Evolutionary conservation across 1,140 invertebrate genomes (phyloP).

Genomic region (Dendrolimus punctatus): DNA sequence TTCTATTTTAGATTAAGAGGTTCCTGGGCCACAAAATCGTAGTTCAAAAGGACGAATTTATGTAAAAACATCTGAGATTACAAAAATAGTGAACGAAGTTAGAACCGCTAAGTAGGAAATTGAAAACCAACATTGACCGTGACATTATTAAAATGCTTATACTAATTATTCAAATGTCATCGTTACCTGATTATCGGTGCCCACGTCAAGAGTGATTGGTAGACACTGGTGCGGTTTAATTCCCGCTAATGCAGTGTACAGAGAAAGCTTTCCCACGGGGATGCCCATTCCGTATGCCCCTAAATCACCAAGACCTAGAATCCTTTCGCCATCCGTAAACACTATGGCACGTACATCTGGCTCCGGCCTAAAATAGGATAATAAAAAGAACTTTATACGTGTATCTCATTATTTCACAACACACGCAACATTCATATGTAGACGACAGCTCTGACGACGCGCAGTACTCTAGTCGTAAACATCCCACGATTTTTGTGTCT

Average conservation of each 20-base stretch:
- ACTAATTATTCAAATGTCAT: constrained; percentile 3
- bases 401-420: too few species aligned
- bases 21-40: too few species aligned
- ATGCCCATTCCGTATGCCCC: constrained; percentile 98
- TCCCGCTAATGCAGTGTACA: constrained; percentile 94
- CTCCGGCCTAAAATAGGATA: constrained; percentile 83
- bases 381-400: too few species aligned
- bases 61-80: too few species aligned
- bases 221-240: constrained; percentile 95
- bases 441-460: too few species aligned
- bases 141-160: constrained; percentile 5
- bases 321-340: constrained; percentile 96
- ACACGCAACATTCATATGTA: too few species aligned
- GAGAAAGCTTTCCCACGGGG: constrained; percentile 92
- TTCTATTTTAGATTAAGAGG: too few species aligned
- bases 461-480: too few species aligned
- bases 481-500: too few species aligned
- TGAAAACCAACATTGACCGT: constrained; percentile 1
- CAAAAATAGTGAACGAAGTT: constrained; percentile 3
- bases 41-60: too few species aligned
- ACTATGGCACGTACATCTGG: constrained; percentile 93
- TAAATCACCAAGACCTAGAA: constrained; percentile 94
- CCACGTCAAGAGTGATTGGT: constrained; percentile 94
- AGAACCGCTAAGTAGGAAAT: not conserved
- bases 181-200: constrained; percentile 86